These are phyloP conservation scores for Betta splendens DNA, from an alignment of 2,797 vertebrate genomes.

Conservation along the genomic window DNA sequence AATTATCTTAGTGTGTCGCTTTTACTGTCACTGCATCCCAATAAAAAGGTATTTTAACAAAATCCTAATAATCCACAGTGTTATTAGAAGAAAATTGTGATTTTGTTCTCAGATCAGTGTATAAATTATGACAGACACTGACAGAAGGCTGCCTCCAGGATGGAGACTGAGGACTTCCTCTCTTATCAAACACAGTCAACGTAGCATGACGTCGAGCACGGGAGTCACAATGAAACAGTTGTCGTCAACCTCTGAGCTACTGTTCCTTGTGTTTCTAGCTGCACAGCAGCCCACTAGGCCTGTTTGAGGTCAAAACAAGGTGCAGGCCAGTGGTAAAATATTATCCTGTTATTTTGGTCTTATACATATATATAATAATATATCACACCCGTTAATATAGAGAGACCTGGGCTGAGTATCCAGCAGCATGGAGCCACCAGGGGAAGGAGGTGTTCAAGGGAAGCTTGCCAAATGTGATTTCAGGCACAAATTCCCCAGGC, in stretches of 20 bases:
- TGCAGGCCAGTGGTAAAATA: conserved; percentile 39
- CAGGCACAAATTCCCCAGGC: conserved; percentile 57
- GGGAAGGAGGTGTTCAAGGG: conserved; percentile 54
- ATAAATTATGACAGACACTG: background rate
- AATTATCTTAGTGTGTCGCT: conserved; percentile 35
- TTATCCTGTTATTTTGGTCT: conserved; percentile 32
- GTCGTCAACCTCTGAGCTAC: conserved; percentile 27
- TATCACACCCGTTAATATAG: conserved; percentile 57
- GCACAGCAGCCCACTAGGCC: conserved; percentile 22
- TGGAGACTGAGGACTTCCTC: conserved; percentile 6
- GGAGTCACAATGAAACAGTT: conserved; percentile 9
- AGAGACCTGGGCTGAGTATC: conserved; percentile 41
- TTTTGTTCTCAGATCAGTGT: background rate
- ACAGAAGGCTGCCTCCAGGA: conserved; percentile 3
- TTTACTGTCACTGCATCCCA: conserved; percentile 47
- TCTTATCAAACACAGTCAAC: conserved; percentile 6
- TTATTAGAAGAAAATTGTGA: conserved; percentile 1
- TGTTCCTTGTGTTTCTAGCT: conserved; percentile 38
- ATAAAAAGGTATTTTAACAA: conserved; percentile 40
- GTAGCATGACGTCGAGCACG: conserved; percentile 4
- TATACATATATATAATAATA: too few species aligned
- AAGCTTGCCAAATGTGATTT: conserved; percentile 59
- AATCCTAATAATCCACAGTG: background rate
- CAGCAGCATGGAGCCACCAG: conserved; percentile 45
- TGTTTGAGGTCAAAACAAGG: conserved; percentile 36